Conservation (phyloP, 1,140 invertebrate species). For the Caenorhabditis elegans region WBcel235 BX284602.5:11601001-11601500, state of each 20-base stretch:
- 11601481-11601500: no score
- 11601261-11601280: not conserved
- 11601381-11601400: no score
- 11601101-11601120: not conserved
- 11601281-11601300: not conserved
- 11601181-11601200: not conserved
- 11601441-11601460: no score
- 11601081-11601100: not conserved
- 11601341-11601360: no score
- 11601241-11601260: constrained; percentile 7
- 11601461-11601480: no score
- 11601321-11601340: no score
- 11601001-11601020: not conserved
- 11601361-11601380: no score
- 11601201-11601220: not conserved
- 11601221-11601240: constrained; percentile 27
- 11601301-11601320: no score
- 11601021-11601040: not conserved
- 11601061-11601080: no score
- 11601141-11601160: not conserved
- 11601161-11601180: not conserved
- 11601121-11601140: not conserved
- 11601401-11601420: no score
- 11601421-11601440: no score
- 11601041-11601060: no score